These are phyloP conservation scores for Hetaerina titia DNA, from an alignment of 2,888 invertebrate genomes.

Conservation along the genomic window DNA sequence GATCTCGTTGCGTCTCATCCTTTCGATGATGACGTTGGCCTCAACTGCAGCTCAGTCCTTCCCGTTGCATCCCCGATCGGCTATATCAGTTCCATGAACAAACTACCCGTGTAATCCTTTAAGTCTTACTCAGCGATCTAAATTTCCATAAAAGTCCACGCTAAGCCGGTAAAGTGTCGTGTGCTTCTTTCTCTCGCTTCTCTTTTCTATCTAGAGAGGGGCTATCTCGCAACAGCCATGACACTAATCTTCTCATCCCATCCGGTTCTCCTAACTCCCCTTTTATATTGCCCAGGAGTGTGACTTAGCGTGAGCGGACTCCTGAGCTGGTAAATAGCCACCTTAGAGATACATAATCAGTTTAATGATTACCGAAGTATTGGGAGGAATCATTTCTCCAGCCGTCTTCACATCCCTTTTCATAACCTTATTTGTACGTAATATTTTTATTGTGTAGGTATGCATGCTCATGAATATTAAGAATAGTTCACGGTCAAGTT, in stretches of 20 bases:
- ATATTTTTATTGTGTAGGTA: no score
- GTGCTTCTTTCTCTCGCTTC: not conserved
- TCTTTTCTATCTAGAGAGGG: not conserved
- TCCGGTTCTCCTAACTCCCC: not conserved
- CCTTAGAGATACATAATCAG: not conserved
- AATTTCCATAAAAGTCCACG: not conserved
- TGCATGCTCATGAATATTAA: no score
- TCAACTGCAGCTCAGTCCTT: not conserved
- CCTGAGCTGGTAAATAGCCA: not conserved
- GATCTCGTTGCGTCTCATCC: not conserved
- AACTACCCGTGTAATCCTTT: not conserved
- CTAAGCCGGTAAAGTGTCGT: not conserved
- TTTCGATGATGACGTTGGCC: not conserved
- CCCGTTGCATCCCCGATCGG: not conserved
- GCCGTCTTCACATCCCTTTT: no score
- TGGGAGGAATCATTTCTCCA: no score
- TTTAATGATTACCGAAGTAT: not conserved
- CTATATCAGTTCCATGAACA: not conserved
- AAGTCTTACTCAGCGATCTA: not conserved
- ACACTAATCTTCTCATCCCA: conserved; percentile 15
- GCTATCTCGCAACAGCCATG: not conserved
- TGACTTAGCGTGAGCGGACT: not conserved
- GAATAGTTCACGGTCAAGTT: no score
- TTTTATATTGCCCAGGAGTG: not conserved
- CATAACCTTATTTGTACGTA: no score